Percentiles rank a stretch among this genome's conserved stretches.
These are phyloP conservation scores for Drosophila infuscata DNA, from an alignment of 2,888 invertebrate genomes.

Conservation along the genomic window DNA sequence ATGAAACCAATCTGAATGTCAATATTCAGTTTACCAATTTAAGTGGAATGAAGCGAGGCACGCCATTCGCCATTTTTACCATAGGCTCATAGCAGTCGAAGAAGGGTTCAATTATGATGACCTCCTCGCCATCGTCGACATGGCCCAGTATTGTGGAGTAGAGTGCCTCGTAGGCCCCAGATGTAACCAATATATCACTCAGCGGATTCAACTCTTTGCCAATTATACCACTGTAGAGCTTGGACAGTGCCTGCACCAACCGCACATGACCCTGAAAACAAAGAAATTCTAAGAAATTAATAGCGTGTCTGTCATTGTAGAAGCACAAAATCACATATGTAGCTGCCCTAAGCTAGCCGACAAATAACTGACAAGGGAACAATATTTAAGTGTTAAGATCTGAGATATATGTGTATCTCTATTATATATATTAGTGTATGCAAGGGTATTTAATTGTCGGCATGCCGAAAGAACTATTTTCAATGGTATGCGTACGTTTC, in stretches of 20 bases:
- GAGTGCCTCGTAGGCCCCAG: slow-evolving; percentile 97
- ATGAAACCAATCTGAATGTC: neutral
- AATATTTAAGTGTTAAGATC: neutral
- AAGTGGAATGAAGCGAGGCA: slow-evolving; percentile 94
- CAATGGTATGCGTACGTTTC: slow-evolving; percentile 88
- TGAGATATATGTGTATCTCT: neutral
- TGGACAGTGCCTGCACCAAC: slow-evolving; percentile 92
- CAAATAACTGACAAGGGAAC: neutral
- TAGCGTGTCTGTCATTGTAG: neutral
- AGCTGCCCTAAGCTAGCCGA: neutral
- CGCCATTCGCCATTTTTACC: slow-evolving; percentile 94
- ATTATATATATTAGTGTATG: neutral
- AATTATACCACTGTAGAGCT: slow-evolving; percentile 93
- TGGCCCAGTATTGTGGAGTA: slow-evolving; percentile 94
- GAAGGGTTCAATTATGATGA: slow-evolving; percentile 98
- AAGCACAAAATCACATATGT: neutral
- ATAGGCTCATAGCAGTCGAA: slow-evolving; percentile 99
- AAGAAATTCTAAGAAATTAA: neutral
- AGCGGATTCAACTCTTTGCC: slow-evolving; percentile 92
- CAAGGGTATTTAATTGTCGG: neutral
- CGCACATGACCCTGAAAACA: slow-evolving; percentile 93
- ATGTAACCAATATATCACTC: slow-evolving; percentile 94
- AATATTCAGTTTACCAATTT: slow-evolving; percentile 88
- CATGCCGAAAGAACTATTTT: neutral
- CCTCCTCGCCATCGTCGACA: slow-evolving; percentile 94